Conservation (phyloP, 2,888 invertebrate genomes). For the Aquatica leii region DNA sequence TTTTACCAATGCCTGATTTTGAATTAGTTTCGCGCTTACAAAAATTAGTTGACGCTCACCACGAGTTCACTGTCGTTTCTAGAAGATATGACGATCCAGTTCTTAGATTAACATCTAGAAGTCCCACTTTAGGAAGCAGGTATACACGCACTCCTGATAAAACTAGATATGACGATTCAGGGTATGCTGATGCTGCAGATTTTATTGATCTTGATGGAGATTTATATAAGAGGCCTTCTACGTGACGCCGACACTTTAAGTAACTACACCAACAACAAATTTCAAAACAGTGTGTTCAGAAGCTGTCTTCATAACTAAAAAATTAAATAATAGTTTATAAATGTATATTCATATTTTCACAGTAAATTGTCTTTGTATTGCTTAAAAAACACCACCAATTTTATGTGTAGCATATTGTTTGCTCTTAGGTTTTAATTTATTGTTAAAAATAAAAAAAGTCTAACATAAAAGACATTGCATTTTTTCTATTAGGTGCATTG, state of each 20-base stretch:
- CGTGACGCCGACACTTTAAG: conserved; percentile 62
- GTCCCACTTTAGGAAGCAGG: conserved; percentile 65
- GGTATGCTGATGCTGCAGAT: conserved; percentile 73
- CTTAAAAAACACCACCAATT: background rate
- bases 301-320: conserved; percentile 23
- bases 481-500: no score
- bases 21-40: conserved; percentile 74
- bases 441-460: no score
- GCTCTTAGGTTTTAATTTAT: no score
- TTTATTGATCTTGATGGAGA: conserved; percentile 76
- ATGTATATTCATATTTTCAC: no score
- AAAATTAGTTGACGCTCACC: conserved; percentile 85
- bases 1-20: conserved; percentile 66
- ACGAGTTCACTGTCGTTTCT: conserved; percentile 85
- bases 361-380: background rate
- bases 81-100: conserved; percentile 74
- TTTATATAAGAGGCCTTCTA: conserved; percentile 66
- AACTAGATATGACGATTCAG: conserved; percentile 76
- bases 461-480: no score
- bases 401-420: no score
- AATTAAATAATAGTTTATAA: no score
- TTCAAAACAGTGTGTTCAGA: conserved; percentile 25
- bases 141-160: conserved; percentile 61
- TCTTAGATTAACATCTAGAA: conserved; percentile 63
- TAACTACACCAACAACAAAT: conserved; percentile 19